phyloP scores from a whole-genome alignment of 2,113 vertebrate genomes.

The Melanostigma gelatinosum region DNA sequence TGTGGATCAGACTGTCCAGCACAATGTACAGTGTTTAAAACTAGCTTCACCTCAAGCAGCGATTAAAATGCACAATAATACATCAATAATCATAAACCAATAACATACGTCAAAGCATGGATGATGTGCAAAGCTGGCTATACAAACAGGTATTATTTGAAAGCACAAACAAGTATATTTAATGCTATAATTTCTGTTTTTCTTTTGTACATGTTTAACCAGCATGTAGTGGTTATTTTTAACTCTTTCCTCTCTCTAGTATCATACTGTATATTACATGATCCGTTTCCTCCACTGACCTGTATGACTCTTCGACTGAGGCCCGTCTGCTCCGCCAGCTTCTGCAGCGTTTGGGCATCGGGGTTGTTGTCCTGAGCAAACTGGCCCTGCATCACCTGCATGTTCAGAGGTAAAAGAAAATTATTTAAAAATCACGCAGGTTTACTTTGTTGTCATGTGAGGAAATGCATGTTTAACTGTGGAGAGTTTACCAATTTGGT shows the following conservation, averaged over 20 bases:
- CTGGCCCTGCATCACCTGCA: slow-evolving; percentile 98
- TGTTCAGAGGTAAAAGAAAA: background rate
- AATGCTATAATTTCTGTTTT: background rate
- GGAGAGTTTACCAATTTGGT: background rate
- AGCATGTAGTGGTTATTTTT: background rate
- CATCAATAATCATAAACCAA: background rate
- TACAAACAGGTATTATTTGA: background rate
- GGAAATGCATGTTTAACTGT: background rate
- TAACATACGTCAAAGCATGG: too few relatives aligned
- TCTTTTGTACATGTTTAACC: background rate
- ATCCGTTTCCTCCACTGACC: slow-evolving; percentile 77
- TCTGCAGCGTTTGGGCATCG: slow-evolving; percentile 97
- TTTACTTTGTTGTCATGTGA: background rate
- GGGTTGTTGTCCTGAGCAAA: slow-evolving; percentile 99
- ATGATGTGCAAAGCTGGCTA: background rate
- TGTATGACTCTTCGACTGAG: slow-evolving; percentile 98
- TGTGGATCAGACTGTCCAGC: background rate
- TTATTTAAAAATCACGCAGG: background rate
- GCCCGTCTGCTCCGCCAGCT: slow-evolving; percentile 96
- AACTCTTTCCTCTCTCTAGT: background rate
- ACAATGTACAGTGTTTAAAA: background rate
- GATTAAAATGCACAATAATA: background rate
- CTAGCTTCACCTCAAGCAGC: background rate
- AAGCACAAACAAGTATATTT: background rate
- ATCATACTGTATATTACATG: background rate